Evolutionary conservation across 2,888 invertebrate species (phyloP).

Genomic region (Ochropacha duplaris): DNA sequence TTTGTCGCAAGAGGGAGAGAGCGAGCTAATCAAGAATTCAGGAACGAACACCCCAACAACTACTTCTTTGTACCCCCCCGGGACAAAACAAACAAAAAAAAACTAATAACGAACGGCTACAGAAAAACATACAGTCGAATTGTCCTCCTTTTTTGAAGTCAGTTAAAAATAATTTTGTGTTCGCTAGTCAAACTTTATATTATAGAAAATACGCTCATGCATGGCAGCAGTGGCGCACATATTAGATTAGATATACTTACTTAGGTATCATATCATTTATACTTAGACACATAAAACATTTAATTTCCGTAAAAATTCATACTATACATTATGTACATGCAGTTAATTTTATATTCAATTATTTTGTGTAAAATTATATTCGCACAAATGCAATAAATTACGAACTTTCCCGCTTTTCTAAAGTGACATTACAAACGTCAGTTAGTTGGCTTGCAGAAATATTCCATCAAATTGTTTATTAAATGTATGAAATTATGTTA

Average conservation of each 20-base stretch:
- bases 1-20: constrained; percentile 14
- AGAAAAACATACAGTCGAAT: too few species aligned
- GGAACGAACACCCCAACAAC: not conserved
- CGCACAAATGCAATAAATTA: not conserved
- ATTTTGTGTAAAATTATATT: not conserved
- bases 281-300: not conserved
- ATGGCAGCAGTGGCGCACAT: too few species aligned
- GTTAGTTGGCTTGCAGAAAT: too few species aligned
- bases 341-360: too few species aligned
- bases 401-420: not conserved
- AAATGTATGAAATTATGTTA: too few species aligned
- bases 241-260: too few species aligned
- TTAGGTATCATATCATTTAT: too few species aligned
- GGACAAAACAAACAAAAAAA: not conserved
- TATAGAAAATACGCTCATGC: too few species aligned
- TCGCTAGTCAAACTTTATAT: not conserved
- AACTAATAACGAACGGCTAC: not conserved
- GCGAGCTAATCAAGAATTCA: constrained; percentile 30
- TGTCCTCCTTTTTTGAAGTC: too few species aligned
- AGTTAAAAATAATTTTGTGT: too few species aligned
- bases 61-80: constrained; percentile 11
- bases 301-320: not conserved
- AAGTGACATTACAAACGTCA: not conserved
- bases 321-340: not conserved
- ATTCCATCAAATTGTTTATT: too few species aligned